Base-by-base conservation (phyloP, 1,140 invertebrate species). In the Chironomus tepperi region DNA sequence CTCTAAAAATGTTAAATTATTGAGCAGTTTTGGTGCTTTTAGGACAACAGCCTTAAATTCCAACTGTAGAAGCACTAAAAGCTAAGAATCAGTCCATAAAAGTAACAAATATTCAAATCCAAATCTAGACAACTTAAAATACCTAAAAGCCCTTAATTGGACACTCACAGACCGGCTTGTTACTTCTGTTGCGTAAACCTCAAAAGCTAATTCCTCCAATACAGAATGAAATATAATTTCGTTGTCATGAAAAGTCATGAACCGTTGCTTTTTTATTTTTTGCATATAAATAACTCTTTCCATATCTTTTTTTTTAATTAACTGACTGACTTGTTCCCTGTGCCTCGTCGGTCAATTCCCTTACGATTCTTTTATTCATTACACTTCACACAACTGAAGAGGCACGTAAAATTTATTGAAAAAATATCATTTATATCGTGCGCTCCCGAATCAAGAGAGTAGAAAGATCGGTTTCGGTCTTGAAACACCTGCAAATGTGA, bases 271-370 rank as follows among this genome's bases (percentile, higher is more conserved):
- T 57, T 47, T 47, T 47, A 5, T 47, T 15, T 12, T 57, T 12
- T n/a, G 47, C 47, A 57, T 57, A 57, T 57, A 57, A 57, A 57
- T 57, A 57, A 57, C n/a, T 57, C 47, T 57, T 57, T 57, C 47
- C n/a, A 57, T 57, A 12, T 57, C 47, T 57, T 57, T 57, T 47
- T 47, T 57, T 57, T 57, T 57, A 57, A 57, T 57, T 57, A 57
- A 57, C 47, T 57, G 12, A 57, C 47, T 57, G 47, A 57, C 47
- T 34, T 57, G 47, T 57, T 57, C 47, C 47, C n/a, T 57, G 24
- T 34, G 47, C 47, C 47, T 57, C 24, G 24, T 57, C 47, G 47
- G 47, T 57, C 47, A 57, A 57, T 57, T 12, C 12, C 47, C 12
- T 57, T n/a, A 15, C 24, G 24, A 34, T 34, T 34, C 5, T 34